Evolutionary conservation across 2,888 invertebrate genomes (phyloP), one percentile per base, ranked within the genome.

Genomic region (Pelosia muscerda): DNA sequence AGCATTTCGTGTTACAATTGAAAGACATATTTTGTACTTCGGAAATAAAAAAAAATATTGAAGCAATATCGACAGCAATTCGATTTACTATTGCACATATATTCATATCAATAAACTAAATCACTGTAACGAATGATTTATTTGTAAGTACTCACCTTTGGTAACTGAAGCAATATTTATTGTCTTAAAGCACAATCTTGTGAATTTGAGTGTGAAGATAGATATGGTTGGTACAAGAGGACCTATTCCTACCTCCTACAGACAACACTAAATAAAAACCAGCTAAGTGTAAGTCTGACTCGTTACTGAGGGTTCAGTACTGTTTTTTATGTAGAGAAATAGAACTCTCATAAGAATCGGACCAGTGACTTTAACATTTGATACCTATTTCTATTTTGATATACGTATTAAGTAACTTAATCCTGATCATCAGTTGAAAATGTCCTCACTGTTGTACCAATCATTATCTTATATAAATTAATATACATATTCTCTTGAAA

Each of bases 121-220:
- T 80, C 79, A 83, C 78, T 61, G 65, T 78, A 76, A 67, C 66
- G n/a, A 79, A 72, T 57, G 65, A n/a, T 78, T 79, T 76, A 68
- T 74, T 75, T 75, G 28, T 81, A 78, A 77, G 75, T 69, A 83
- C 79, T 86, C 88, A 90, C 85, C 82, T 88, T 88, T 87, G 86
- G 85, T 86, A 86, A 81, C 72, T 64, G 69, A 77, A 78, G 71
- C 79, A 76, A 72, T 74, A 63, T n/a, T 28, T 34, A 13, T 19
- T 71, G 55, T 68, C 55, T 62, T 71, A 74, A 58, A 73, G 75
- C 78, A 79, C 73, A 83, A 78, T 77, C 23, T 67, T 55, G 58
- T 59, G 62, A 72, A 65, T 69, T 68, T n/a, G 55, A 22, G 3
- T 53, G n/a, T 25, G 19, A 42, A 49, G 22, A 63, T 28, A 69